Conservation (phyloP, 2,888 invertebrate genomes). For the Autographa gamma region DNA sequence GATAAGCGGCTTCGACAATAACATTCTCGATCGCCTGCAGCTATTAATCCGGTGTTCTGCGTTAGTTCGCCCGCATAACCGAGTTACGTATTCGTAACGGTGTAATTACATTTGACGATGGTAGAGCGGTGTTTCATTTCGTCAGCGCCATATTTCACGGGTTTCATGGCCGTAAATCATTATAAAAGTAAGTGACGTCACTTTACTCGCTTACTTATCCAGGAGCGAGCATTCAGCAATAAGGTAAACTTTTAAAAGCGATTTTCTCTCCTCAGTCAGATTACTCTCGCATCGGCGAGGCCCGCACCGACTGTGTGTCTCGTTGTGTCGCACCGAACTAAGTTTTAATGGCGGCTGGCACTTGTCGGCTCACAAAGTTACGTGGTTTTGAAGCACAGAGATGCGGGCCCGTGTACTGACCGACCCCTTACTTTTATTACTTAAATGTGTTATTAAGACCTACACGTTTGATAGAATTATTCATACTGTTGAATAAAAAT, state of each 20-base stretch:
- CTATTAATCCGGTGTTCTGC: constrained; percentile 39
- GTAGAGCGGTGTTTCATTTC: constrained; percentile 20
- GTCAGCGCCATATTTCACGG: constrained; percentile 30
- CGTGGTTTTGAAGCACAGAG: constrained; percentile 64
- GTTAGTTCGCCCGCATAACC: constrained; percentile 27
- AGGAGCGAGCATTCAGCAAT: constrained; percentile 45
- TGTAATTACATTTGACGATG: constrained; percentile 28
- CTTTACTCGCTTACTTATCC: constrained; percentile 41
- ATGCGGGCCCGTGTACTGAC: constrained; percentile 63
- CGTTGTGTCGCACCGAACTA: constrained; percentile 54
- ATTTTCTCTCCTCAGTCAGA: constrained; percentile 60
- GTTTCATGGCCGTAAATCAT: constrained; percentile 41
- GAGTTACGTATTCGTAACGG: constrained; percentile 23
- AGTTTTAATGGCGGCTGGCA: constrained; percentile 78
- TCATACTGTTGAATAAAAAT: constrained; percentile 27
- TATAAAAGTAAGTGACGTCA: constrained; percentile 37
- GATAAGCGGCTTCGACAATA: constrained; percentile 34
- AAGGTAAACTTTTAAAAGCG: constrained; percentile 64
- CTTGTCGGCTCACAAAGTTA: constrained; percentile 66
- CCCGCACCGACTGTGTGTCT: constrained; percentile 52
- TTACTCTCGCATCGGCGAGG: constrained; percentile 59
- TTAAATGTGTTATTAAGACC: constrained; percentile 47
- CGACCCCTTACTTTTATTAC: constrained; percentile 45
- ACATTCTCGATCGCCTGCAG: constrained; percentile 32
- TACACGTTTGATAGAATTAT: constrained; percentile 25